These are phyloP conservation scores for Brenthis daphne DNA, from an alignment of 2,888 invertebrate species.

Conservation along the genomic window DNA sequence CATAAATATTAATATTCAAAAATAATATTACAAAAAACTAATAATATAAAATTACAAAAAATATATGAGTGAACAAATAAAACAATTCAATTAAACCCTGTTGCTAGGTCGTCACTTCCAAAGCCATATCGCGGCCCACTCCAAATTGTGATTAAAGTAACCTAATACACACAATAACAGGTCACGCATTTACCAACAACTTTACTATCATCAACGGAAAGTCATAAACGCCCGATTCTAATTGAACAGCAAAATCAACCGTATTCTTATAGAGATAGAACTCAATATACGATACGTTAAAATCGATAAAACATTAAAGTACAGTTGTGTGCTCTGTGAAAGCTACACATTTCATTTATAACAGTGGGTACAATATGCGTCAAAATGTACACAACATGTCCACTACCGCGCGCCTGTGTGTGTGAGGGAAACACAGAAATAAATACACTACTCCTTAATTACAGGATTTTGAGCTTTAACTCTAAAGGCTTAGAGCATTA, in stretches of 20 bases:
- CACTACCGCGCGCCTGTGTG: slow-evolving; percentile 62
- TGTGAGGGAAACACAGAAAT: slow-evolving; percentile 58
- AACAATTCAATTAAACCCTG: slow-evolving; percentile 65
- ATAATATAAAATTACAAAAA: not conserved
- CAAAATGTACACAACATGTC: slow-evolving; percentile 76
- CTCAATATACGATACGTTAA: slow-evolving; percentile 39
- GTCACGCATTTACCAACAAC: slow-evolving; percentile 78
- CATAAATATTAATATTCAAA: not conserved
- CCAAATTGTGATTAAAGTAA: slow-evolving; percentile 82
- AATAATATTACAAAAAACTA: slow-evolving; percentile 1
- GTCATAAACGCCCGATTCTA: slow-evolving; percentile 45
- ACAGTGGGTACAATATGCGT: slow-evolving; percentile 77
- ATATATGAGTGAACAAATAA: slow-evolving; percentile 41
- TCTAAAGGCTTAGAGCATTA: slow-evolving; percentile 24
- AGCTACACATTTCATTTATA: slow-evolving; percentile 81
- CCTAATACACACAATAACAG: slow-evolving; percentile 82
- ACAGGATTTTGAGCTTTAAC: slow-evolving; percentile 47
- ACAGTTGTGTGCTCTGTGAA: slow-evolving; percentile 77
- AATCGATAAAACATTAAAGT: slow-evolving; percentile 55
- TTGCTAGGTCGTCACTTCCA: slow-evolving; percentile 70
- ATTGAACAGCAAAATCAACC: slow-evolving; percentile 40
- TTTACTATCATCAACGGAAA: slow-evolving; percentile 54
- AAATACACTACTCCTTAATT: slow-evolving; percentile 45
- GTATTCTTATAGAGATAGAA: not conserved
- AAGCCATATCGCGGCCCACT: slow-evolving; percentile 79